phyloP scores from a whole-genome alignment of 1,140 invertebrate species.

The Maniola jurtina region DNA sequence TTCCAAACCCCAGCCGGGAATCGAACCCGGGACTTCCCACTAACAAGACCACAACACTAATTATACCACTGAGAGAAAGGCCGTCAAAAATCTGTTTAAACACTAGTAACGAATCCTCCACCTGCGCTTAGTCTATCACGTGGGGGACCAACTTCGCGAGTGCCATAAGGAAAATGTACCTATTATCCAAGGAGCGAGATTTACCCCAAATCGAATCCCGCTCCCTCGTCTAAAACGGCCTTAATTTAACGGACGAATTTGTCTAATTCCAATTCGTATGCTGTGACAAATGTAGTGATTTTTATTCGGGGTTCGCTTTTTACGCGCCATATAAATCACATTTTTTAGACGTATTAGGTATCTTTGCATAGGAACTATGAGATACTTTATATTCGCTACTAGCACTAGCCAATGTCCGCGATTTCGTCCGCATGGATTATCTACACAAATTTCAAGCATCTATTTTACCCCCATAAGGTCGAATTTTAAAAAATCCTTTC shows the following conservation, averaged over 20 bases:
- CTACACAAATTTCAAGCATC: too few relatives aligned
- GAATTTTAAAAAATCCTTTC: too few relatives aligned
- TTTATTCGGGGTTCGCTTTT: constrained; percentile 59
- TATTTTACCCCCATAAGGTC: too few relatives aligned
- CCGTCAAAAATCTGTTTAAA: too few relatives aligned
- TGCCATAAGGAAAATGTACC: constrained; percentile 49
- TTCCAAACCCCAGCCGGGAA: too few relatives aligned
- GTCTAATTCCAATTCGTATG: constrained; percentile 74
- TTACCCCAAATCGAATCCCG: constrained; percentile 68
- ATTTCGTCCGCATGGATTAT: too few relatives aligned
- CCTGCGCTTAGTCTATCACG: constrained; percentile 31
- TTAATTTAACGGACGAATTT: constrained; percentile 75
- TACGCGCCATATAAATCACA: constrained; percentile 2
- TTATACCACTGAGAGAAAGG: too few relatives aligned
- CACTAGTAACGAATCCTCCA: neutral
- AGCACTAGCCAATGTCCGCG: too few relatives aligned
- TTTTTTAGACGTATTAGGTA: neutral
- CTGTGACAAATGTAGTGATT: constrained; percentile 72
- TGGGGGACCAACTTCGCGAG: constrained; percentile 41
- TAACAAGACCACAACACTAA: too few relatives aligned
- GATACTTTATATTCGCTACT: too few relatives aligned
- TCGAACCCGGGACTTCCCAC: too few relatives aligned
- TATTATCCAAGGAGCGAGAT: constrained; percentile 57
- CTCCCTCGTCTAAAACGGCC: constrained; percentile 48
- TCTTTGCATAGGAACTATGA: too few relatives aligned